phyloP scores from a whole-genome alignment of 2,797 vertebrate genomes.

The Gallirallus australis region DNA sequence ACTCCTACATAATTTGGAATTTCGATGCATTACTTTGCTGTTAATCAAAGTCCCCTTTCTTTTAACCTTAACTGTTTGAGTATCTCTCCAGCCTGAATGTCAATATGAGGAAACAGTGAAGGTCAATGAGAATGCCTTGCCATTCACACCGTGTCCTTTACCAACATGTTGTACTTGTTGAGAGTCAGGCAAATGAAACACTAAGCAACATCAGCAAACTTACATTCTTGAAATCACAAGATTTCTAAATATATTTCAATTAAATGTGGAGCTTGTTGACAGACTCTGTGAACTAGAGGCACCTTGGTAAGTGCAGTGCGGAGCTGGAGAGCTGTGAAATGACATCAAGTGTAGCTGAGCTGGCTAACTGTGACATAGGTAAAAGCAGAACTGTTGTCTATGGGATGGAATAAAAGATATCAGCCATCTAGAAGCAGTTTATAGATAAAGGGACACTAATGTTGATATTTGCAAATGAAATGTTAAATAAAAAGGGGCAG shows the following conservation, averaged over 20 bases:
- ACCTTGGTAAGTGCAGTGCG: background rate
- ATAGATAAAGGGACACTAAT: background rate
- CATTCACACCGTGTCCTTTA: background rate
- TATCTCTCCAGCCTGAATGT: constrained; percentile 54
- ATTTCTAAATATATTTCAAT: background rate
- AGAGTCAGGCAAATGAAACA: background rate
- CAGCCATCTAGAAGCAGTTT: background rate
- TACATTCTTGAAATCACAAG: background rate
- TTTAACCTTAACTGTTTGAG: constrained; percentile 59
- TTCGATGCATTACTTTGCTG: constrained; percentile 57
- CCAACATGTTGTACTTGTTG: background rate
- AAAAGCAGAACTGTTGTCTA: background rate
- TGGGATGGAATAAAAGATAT: background rate
- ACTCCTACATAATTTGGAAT: constrained; percentile 57
- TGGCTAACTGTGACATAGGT: background rate
- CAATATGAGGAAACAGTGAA: constrained; percentile 53
- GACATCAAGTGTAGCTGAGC: background rate
- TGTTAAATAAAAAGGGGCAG: background rate
- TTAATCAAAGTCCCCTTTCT: constrained; percentile 71
- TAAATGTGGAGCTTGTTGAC: background rate
- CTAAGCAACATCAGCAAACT: background rate
- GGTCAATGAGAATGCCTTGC: constrained; percentile 30
- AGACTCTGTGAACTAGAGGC: background rate
- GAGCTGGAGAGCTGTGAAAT: background rate
- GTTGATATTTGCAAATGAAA: background rate